Evolutionary conservation across 2,797 vertebrate species (phyloP), one percentile per base, ranked within the genome.

Genomic region (Pangasius krempfi): DNA sequence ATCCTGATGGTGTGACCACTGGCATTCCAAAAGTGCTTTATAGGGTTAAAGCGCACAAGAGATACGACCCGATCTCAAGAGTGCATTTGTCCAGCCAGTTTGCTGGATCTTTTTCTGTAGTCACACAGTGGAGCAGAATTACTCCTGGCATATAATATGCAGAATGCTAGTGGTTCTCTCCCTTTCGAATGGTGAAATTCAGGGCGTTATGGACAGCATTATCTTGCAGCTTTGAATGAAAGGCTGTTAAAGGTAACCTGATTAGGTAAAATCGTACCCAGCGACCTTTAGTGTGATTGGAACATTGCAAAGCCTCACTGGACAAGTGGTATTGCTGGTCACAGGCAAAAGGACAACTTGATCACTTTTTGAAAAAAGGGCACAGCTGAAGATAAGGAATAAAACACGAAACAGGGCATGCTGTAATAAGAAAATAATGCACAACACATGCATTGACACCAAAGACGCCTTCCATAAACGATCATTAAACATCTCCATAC

Each of bases 221-320:
- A 25, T 80, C 54, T 22, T 80, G 33, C 20, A 60, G 10, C 22
- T 37, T 60, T 27, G 33, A 81, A 60, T 40, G 18, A 33, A 56
- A 80, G 52, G 52, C 78, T 33, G 58, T 80, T 37, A 80, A 58
- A 58, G 20, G 52, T 80, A 84, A 68, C n/a, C 64, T 58, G 78
- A 84, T 68, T 84, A 50, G 40, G 27, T 70, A 20, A 50, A 54
- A 84, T 16, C 12, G 2, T 50, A 68, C 13, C 60, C 40, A 20
- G 25, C 5, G 13, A 27, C 33, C 25, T 66, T n/a, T n/a, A 66
- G 22, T 47, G 12, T 47, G 62, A 50, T n/a, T 50, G 27, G 14
- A 18, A 70, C 52, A 64, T 50, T 70, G n/a, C 10, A 54, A 50
- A 50, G 83, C 14, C n/a, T 70, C 64, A 54, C 27, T 68, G n/a